Evolutionary conservation across 1,140 invertebrate genomes (phyloP).

Genomic region (Drosophila rufa): DNA sequence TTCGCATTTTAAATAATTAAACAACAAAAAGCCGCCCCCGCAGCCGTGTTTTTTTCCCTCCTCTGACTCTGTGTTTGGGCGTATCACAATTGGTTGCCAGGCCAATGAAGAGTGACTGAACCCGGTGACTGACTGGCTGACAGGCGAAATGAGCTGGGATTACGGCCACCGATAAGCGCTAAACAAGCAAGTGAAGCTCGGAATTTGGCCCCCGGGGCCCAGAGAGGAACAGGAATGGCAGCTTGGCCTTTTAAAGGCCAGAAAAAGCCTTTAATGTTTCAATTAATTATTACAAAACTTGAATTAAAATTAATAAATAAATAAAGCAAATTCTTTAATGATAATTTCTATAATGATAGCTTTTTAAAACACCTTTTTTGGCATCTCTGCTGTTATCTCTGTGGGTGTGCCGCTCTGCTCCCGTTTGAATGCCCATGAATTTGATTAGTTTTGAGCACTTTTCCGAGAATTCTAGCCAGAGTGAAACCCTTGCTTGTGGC

Average conservation of each 20-base stretch:
- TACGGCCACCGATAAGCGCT: slow-evolving; percentile 68
- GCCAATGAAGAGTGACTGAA: slow-evolving; percentile 62
- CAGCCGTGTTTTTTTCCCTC: not conserved
- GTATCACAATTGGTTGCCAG: slow-evolving; percentile 44
- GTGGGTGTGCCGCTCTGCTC: not conserved
- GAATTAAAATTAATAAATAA: not conserved
- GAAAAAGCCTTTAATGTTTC: not conserved
- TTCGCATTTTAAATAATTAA: slow-evolving; percentile 82
- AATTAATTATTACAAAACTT: not conserved
- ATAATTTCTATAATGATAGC: too few species aligned
- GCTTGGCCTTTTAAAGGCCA: not conserved
- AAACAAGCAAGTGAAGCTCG: slow-evolving; percentile 72
- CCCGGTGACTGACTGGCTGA: slow-evolving; percentile 34
- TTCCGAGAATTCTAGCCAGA: slow-evolving; percentile 11
- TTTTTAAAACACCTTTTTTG: not conserved
- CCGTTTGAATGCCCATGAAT: slow-evolving; percentile 14
- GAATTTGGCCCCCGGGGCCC: slow-evolving; percentile 32
- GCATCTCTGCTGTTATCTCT: not conserved
- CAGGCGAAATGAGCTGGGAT: slow-evolving; percentile 43
- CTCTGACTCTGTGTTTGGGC: slow-evolving; percentile 7
- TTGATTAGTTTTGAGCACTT: slow-evolving; percentile 44
- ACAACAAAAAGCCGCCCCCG: slow-evolving; percentile 34
- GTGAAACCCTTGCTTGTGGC: slow-evolving; percentile 24
- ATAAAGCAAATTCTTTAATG: not conserved
- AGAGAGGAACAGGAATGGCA: slow-evolving; percentile 11